phyloP scores from a whole-genome alignment of 2,888 invertebrate species.

The Nezara viridula region DNA sequence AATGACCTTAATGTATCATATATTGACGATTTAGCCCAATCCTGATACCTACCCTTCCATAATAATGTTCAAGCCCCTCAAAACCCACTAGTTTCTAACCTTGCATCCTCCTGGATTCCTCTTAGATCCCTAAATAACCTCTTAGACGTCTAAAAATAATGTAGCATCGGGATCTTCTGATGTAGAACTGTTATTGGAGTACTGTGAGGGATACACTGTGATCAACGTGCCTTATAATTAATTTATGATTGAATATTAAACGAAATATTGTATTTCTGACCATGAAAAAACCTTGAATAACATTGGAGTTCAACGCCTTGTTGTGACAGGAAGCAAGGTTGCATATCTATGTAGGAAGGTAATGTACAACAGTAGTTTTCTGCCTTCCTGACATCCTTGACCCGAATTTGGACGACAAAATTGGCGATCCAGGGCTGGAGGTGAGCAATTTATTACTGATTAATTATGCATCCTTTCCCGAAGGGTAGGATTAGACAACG shows the following conservation, averaged over 20 bases:
- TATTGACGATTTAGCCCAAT: too few relatives aligned
- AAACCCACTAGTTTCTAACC: too few relatives aligned
- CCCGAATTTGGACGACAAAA: conserved; percentile 20
- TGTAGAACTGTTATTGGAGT: too few relatives aligned
- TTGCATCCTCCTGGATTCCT: too few relatives aligned
- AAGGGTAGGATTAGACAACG: conserved; percentile 18
- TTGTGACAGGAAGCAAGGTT: conserved; percentile 37
- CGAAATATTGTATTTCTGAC: background rate
- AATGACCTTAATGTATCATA: too few relatives aligned
- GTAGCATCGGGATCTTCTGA: too few relatives aligned
- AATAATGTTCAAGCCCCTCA: too few relatives aligned
- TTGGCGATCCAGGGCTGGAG: conserved; percentile 38
- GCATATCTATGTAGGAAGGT: conserved; percentile 15
- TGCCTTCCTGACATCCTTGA: conserved; percentile 36
- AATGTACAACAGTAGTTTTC: conserved; percentile 37
- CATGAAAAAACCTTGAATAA: conserved; percentile 18
- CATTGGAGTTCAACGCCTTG: conserved; percentile 38
- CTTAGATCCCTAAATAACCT: too few relatives aligned
- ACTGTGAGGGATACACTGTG: too few relatives aligned
- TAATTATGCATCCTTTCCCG: conserved; percentile 12
- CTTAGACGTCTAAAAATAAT: too few relatives aligned
- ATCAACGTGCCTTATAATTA: background rate
- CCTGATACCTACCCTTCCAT: too few relatives aligned
- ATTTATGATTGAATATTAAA: background rate
- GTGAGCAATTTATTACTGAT: background rate